These are phyloP conservation scores for Amaurobius ferox DNA, from an alignment of 2,888 invertebrate species.

Conservation along the genomic window DNA sequence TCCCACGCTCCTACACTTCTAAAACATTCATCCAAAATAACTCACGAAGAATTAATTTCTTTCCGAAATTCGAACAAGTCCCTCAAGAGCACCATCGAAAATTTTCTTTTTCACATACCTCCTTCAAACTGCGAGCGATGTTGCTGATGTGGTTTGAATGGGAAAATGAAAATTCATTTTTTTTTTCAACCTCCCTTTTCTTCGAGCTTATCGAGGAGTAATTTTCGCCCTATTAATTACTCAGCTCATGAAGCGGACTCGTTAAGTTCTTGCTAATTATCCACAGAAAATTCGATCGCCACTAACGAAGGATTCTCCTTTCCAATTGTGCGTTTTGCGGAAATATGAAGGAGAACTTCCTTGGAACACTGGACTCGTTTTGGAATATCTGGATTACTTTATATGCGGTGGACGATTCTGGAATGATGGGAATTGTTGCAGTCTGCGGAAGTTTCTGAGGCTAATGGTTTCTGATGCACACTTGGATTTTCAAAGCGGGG, in stretches of 20 bases:
- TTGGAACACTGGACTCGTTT: conserved; percentile 9
- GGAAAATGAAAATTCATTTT: background rate
- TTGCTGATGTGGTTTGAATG: background rate
- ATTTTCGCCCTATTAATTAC: conserved; percentile 67
- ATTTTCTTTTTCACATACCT: conserved; percentile 5
- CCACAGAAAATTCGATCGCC: conserved; percentile 60
- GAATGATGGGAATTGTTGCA: conserved; percentile 16
- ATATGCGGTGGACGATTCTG: background rate
- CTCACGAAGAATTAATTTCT: conserved; percentile 32
- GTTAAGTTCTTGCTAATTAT: conserved; percentile 66
- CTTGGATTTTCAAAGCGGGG: background rate
- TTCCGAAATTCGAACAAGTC: conserved; percentile 67
- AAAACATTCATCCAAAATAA: conserved; percentile 24
- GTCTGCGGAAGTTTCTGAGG: background rate
- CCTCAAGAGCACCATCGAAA: conserved; percentile 31
- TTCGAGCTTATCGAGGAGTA: conserved; percentile 10
- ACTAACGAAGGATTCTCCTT: conserved; percentile 57
- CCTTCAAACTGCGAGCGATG: conserved; percentile 5
- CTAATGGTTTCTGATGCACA: background rate
- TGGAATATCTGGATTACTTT: conserved; percentile 1
- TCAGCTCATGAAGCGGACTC: conserved; percentile 42
- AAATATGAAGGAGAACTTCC: background rate
- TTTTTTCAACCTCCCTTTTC: background rate
- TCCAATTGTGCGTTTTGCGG: conserved; percentile 2
- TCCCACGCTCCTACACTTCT: background rate